Conservation (phyloP, 2,113 vertebrate genomes). For the Clarias macrocephalus region DNA sequence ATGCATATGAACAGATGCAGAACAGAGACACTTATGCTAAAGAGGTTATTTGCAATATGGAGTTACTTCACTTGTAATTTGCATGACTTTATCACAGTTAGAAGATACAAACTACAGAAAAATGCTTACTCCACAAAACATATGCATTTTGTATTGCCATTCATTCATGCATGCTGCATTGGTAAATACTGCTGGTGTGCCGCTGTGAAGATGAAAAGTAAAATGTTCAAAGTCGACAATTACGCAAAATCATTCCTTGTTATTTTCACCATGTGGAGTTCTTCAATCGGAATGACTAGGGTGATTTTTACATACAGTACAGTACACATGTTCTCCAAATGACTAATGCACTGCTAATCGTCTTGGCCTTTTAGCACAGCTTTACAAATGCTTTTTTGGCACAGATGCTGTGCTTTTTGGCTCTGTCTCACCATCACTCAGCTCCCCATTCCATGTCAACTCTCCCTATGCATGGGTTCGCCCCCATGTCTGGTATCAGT, state of each 20-base stretch:
- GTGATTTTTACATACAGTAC: conserved; percentile 33
- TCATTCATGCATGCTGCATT: conserved; percentile 46
- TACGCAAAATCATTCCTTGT: conserved; percentile 60
- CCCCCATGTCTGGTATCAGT: conserved; percentile 44
- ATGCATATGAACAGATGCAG: neutral
- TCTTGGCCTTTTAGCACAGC: conserved; percentile 41
- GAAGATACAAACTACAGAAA: neutral
- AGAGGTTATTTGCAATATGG: conserved; percentile 2
- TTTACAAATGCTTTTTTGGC: conserved; percentile 45
- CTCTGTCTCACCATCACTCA: conserved; percentile 26
- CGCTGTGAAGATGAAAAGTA: conserved; percentile 38
- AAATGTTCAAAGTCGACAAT: conserved; percentile 50
- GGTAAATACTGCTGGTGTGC: conserved; percentile 67
- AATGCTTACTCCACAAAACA: conserved; percentile 5
- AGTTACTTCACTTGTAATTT: conserved; percentile 13
- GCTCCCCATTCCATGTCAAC: conserved; percentile 31
- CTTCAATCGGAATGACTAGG: conserved; percentile 19
- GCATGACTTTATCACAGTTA: neutral
- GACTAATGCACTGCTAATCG: conserved; percentile 47
- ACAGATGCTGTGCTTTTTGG: conserved; percentile 45
- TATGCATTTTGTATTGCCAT: conserved; percentile 19
- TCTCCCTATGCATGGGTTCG: conserved; percentile 18
- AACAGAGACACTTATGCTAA: neutral
- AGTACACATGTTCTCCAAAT: conserved; percentile 14
- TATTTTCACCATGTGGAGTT: conserved; percentile 7